These are phyloP conservation scores for Melopsittacus undulatus DNA, from an alignment of 2,797 vertebrate species.

Conservation along the genomic window DNA sequence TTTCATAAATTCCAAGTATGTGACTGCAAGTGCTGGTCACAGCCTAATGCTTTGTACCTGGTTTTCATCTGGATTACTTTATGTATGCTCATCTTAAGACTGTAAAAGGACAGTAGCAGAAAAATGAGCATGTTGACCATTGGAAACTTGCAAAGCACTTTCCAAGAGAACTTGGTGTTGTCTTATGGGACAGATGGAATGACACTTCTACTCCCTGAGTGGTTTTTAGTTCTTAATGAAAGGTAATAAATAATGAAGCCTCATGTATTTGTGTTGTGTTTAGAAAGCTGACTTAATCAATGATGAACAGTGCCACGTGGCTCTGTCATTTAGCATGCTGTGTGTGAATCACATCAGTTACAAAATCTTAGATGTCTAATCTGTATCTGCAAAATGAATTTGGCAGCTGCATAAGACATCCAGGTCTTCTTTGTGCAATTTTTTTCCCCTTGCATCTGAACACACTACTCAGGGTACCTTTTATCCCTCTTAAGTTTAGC, in stretches of 20 bases:
- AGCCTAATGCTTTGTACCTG: not conserved
- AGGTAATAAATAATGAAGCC: not conserved
- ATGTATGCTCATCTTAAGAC: not conserved
- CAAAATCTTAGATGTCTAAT: fast-evolving
- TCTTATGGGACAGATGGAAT: not conserved
- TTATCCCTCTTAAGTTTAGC: not conserved
- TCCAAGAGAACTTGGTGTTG: not conserved
- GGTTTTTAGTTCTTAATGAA: not conserved
- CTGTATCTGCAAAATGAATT: not conserved
- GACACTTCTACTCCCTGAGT: not conserved
- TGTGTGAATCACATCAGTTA: not conserved
- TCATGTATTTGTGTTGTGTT: fast-evolving
- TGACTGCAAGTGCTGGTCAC: not conserved
- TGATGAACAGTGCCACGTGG: not conserved
- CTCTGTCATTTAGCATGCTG: not conserved
- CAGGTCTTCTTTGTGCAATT: not conserved
- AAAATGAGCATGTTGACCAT: not conserved
- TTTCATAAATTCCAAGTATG: not conserved
- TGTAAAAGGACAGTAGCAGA: not conserved
- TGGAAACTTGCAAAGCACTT: not conserved
- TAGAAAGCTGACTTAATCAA: not conserved
- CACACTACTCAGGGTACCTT: fast-evolving
- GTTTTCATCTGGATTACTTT: not conserved
- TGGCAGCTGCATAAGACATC: not conserved
- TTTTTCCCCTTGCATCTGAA: not conserved